Evolutionary conservation across 2,113 vertebrate genomes (phyloP).

Genomic region (Gobiocypris rarus): DNA sequence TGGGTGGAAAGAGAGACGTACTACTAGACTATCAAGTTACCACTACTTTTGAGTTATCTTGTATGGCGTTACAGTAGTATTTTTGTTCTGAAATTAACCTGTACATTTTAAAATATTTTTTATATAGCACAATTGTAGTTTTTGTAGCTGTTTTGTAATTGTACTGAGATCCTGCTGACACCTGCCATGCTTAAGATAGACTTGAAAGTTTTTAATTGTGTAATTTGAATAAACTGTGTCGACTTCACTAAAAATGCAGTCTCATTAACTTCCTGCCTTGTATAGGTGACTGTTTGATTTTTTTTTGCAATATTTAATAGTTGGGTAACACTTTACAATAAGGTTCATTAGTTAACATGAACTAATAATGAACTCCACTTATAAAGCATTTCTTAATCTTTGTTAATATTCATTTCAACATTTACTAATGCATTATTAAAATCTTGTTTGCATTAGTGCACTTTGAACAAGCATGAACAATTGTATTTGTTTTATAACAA

Average conservation of each 20-base stretch:
- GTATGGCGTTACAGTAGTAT: slow-evolving; percentile 41
- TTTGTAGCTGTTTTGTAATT: no score
- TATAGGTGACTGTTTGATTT: neutral
- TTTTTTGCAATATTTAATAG: neutral
- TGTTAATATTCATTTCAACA: no score
- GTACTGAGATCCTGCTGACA: slow-evolving; percentile 17
- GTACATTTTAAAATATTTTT: slow-evolving; percentile 50
- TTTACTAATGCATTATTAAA: no score
- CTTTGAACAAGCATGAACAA: no score
- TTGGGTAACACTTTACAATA: no score
- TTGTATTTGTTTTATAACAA: no score
- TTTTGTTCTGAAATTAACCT: slow-evolving; percentile 48
- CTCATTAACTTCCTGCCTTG: neutral
- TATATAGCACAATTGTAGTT: slow-evolving; percentile 43
- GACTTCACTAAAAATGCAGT: slow-evolving; percentile 1
- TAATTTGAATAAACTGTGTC: slow-evolving; percentile 53
- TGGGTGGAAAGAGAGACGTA: slow-evolving; percentile 72
- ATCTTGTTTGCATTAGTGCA: no score
- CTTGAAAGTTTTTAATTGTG: slow-evolving; percentile 52
- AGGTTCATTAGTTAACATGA: no score
- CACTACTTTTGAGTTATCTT: slow-evolving; percentile 11
- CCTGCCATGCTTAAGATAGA: slow-evolving; percentile 38
- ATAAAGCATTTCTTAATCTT: no score
- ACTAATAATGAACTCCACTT: no score
- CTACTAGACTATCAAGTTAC: slow-evolving; percentile 64